These are phyloP conservation scores for Tetropium fuscum DNA, from an alignment of 2,888 invertebrate genomes.

Conservation along the genomic window DNA sequence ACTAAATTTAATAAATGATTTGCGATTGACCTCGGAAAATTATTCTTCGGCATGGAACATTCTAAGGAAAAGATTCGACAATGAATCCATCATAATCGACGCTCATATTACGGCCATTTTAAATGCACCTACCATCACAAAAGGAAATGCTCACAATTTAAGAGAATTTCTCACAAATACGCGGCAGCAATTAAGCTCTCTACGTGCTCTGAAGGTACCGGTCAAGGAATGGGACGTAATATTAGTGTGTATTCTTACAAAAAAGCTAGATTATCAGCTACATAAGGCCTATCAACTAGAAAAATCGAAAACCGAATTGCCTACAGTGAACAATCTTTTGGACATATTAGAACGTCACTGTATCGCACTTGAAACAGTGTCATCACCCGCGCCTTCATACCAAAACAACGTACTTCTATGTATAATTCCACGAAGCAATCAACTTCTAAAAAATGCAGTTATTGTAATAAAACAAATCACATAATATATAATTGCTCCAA, in stretches of 20 bases:
- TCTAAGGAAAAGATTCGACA: not conserved
- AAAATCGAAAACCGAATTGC: constrained; percentile 3
- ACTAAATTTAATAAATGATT: constrained; percentile 4
- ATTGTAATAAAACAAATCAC: not conserved
- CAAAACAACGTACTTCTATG: not conserved
- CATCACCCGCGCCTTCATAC: not conserved
- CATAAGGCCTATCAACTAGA: constrained; percentile 1
- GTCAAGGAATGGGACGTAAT: not conserved
- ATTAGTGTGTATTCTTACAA: constrained; percentile 1
- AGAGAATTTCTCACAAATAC: not conserved
- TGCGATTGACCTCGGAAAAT: not conserved
- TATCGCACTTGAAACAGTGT: not conserved
- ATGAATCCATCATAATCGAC: not conserved
- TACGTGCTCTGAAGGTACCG: not conserved
- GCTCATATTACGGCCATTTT: constrained; percentile 4
- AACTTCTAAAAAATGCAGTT: not conserved
- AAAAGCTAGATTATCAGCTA: too few species aligned
- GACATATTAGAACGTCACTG: not conserved
- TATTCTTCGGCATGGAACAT: not conserved
- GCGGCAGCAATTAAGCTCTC: constrained; percentile 1
- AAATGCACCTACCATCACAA: not conserved
- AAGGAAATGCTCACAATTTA: constrained; percentile 1
- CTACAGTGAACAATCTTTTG: not conserved
- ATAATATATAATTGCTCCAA: constrained; percentile 8
- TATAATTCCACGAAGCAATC: not conserved